These are phyloP conservation scores for Pemphigus obesinymphae DNA, from an alignment of 1,140 invertebrate genomes.

Conservation along the genomic window DNA sequence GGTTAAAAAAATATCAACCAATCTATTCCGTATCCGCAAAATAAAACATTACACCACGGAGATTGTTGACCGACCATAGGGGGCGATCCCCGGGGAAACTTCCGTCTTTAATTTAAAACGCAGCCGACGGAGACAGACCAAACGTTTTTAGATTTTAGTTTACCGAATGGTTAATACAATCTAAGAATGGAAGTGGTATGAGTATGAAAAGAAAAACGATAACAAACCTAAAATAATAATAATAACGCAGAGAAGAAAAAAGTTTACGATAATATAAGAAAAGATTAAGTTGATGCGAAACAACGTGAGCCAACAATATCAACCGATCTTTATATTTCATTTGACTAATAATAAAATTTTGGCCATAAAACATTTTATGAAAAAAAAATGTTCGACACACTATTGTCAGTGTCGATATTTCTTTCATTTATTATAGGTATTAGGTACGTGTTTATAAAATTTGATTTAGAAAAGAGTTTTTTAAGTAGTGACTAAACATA, in stretches of 20 bases:
- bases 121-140: neutral
- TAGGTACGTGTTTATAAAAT: too few species aligned
- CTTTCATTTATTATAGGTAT: too few species aligned
- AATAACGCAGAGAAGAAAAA: neutral
- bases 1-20: too few species aligned
- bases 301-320: neutral
- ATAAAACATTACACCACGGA: neutral
- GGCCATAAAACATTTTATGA: too few species aligned
- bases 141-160: neutral
- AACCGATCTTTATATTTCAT: neutral
- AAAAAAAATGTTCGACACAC: too few species aligned
- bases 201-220: neutral
- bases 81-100: neutral
- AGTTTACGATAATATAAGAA: neutral
- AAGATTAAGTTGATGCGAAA: neutral
- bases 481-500: too few species aligned
- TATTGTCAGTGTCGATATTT: too few species aligned
- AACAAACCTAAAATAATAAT: neutral
- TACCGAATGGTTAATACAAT: neutral
- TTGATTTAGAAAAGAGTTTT: too few species aligned
- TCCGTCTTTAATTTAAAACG: conserved; percentile 10
- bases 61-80: neutral
- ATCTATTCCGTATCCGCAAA: neutral
- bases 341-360: neutral
- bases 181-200: neutral